phyloP scores from a whole-genome alignment of 2,113 vertebrate genomes.

The Puntigrus tetrazona region DNA sequence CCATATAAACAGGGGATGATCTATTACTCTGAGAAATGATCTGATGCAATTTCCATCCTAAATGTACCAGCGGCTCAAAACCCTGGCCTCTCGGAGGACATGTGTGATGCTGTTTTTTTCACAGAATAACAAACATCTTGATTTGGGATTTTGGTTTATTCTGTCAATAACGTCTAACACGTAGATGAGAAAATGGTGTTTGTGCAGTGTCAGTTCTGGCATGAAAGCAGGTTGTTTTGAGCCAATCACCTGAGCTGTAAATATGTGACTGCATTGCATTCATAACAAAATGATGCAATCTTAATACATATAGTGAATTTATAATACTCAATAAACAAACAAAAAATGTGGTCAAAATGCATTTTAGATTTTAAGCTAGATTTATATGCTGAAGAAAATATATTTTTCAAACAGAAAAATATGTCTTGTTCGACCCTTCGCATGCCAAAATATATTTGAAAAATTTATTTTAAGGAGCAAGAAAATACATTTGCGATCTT shows the following conservation, averaged over 20 bases:
- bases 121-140: slow-evolving; percentile 6
- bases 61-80: not conserved
- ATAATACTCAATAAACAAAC: not conserved
- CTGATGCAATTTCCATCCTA: not conserved
- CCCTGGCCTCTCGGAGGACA: not conserved
- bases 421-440: not conserved
- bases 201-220: not conserved
- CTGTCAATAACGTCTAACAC: not conserved
- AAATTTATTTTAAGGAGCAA: not conserved
- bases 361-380: not conserved
- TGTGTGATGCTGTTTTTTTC: not conserved
- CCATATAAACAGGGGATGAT: slow-evolving; percentile 14
- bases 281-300: not conserved
- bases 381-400: not conserved
- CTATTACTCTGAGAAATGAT: not conserved
- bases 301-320: not conserved
- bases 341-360: not conserved
- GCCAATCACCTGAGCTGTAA: not conserved
- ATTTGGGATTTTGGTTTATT: not conserved
- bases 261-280: not conserved
- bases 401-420: not conserved
- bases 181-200: not conserved
- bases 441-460: not conserved
- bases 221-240: not conserved
- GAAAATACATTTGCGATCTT: not conserved